Percentiles rank a stretch among this genome's conserved stretches.
These are phyloP conservation scores for Alcis repandata DNA, from an alignment of 2,888 invertebrate genomes.

Conservation along the genomic window DNA sequence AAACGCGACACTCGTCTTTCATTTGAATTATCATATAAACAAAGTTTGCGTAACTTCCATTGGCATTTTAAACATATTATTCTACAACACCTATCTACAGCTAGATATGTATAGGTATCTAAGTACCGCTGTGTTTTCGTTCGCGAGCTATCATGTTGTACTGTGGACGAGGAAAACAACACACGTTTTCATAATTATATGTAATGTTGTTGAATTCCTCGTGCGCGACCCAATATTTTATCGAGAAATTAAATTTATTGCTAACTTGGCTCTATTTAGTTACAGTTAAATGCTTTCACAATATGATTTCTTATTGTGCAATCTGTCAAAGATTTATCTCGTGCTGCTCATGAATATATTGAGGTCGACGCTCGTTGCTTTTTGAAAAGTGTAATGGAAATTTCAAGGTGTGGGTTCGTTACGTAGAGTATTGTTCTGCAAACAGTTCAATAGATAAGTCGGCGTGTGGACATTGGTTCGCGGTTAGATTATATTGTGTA, in stretches of 20 bases:
- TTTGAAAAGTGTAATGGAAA: constrained; percentile 36
- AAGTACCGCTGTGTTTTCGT: constrained; percentile 28
- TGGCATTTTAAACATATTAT: constrained; percentile 20
- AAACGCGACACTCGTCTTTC: constrained; percentile 50
- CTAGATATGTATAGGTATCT: constrained; percentile 3
- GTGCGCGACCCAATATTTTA: constrained; percentile 33
- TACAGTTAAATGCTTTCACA: constrained; percentile 21
- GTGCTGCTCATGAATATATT: constrained; percentile 20
- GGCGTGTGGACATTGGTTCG: constrained; percentile 44
- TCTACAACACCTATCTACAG: constrained; percentile 10
- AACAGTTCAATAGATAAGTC: constrained; percentile 46
- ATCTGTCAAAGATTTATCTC: constrained; percentile 24
- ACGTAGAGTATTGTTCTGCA: constrained; percentile 41
- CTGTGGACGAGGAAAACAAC: constrained; percentile 33
- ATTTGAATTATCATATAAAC: constrained; percentile 39
- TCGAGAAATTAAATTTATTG: constrained; percentile 26
- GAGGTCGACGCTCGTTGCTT: constrained; percentile 28
- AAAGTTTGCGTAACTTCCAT: constrained; percentile 16
- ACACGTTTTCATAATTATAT: constrained; percentile 23
- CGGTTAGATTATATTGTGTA: constrained; percentile 62
- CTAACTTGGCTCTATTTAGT: constrained; percentile 19
- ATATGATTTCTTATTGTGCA: constrained; percentile 23
- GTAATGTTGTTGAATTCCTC: constrained; percentile 39
- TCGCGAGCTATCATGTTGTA: constrained; percentile 28
- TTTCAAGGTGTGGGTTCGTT: constrained; percentile 34